phyloP scores from a whole-genome alignment of 37 sponge, comb jelly and placozoan genomes.

The Halichondria panicea region DNA sequence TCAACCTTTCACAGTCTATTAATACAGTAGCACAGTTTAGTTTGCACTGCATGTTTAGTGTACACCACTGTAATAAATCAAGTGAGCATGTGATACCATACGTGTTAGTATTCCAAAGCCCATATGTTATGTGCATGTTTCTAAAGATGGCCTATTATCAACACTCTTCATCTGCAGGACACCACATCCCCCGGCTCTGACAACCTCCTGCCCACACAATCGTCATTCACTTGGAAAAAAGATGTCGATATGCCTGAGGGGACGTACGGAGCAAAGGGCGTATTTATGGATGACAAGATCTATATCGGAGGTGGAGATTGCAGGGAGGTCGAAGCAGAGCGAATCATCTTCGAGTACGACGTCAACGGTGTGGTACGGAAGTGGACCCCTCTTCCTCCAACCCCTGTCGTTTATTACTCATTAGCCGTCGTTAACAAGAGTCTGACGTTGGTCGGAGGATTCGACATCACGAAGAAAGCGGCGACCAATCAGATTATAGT shows the following conservation, averaged over 20 bases:
- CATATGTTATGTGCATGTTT: too few species aligned
- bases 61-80: too few species aligned
- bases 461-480: conserved; percentile 26
- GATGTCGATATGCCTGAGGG: conserved; percentile 31
- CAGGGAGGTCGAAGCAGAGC: conserved; percentile 14
- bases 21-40: too few species aligned
- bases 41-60: too few species aligned
- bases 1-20: too few species aligned
- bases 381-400: conserved; percentile 43
- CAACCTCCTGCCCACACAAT: conserved; percentile 36
- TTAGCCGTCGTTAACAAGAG: conserved; percentile 28
- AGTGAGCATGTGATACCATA: too few species aligned
- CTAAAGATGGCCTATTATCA: too few species aligned
- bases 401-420: conserved; percentile 37
- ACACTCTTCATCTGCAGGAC: too few species aligned
- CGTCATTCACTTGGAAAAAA: conserved; percentile 43
- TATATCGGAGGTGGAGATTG: conserved; percentile 55
- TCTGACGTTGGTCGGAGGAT: conserved; percentile 36
- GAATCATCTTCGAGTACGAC: conserved; percentile 50
- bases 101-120: too few species aligned
- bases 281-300: conserved; percentile 44
- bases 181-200: not conserved
- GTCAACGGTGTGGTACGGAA: conserved; percentile 45
- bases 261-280: conserved; percentile 13
- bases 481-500: conserved; percentile 43